phyloP scores from a whole-genome alignment of 1,140 invertebrate species.

The Cotesia typhae region DNA sequence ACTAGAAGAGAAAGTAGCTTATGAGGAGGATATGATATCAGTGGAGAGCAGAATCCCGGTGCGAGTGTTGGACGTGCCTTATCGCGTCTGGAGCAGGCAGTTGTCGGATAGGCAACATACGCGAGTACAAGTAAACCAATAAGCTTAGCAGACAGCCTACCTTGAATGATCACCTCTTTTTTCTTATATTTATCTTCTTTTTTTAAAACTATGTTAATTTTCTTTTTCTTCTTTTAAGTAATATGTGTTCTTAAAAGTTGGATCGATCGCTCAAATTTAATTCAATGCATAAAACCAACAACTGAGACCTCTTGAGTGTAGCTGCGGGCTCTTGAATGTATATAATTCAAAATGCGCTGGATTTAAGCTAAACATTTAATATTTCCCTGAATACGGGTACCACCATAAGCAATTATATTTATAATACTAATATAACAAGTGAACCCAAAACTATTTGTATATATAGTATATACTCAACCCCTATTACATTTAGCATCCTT shows the following conservation, averaged over 20 bases:
- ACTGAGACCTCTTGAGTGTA: not conserved
- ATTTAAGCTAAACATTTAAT: constrained; percentile 47
- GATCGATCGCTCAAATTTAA: too few species aligned
- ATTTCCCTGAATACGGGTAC: constrained; percentile 55
- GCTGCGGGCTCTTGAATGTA: constrained; percentile 20
- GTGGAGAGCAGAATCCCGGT: constrained; percentile 54
- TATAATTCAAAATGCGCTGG: constrained; percentile 52
- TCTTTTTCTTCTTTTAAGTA: too few species aligned
- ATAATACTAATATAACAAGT: constrained; percentile 49
- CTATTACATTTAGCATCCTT: not conserved
- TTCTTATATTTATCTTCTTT: not conserved
- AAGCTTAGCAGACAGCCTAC: not conserved
- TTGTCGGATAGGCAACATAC: constrained; percentile 44
- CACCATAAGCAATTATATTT: constrained; percentile 46
- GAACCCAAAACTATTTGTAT: constrained; percentile 40
- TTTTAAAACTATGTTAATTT: too few species aligned
- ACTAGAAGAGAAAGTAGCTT: not conserved
- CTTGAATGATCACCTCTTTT: not conserved
- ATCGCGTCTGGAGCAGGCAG: constrained; percentile 61
- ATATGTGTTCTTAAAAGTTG: too few species aligned
- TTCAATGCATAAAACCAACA: too few species aligned
- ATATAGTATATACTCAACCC: not conserved
- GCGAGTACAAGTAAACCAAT: not conserved
- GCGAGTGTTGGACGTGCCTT: constrained; percentile 63
- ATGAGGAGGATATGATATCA: constrained; percentile 58